phyloP scores from a whole-genome alignment of 2,113 vertebrate species.

The Dromaius novaehollandiae region DNA sequence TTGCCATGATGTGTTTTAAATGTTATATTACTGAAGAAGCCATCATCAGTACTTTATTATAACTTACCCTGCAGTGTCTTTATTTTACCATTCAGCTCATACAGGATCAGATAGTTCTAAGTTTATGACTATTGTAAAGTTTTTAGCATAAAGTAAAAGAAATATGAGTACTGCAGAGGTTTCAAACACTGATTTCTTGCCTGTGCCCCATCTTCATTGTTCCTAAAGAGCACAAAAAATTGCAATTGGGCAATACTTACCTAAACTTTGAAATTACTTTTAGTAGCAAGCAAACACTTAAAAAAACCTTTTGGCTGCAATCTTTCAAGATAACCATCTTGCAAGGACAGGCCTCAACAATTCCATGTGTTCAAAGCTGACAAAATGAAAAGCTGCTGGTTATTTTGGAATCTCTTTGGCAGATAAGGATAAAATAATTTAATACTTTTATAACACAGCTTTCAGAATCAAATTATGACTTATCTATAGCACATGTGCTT shows the following conservation, averaged over 20 bases:
- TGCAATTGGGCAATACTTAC: neutral
- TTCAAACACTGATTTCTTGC: neutral
- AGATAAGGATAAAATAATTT: neutral
- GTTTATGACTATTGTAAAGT: rapidly evolving
- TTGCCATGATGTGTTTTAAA: neutral
- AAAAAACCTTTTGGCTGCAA: neutral
- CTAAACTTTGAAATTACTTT: neutral
- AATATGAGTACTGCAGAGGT: neutral
- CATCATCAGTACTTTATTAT: neutral
- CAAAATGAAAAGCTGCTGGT: neutral
- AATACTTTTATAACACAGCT: neutral
- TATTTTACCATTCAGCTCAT: neutral
- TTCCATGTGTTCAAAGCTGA: neutral
- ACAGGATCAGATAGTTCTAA: neutral
- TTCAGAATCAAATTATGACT: neutral
- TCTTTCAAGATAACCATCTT: neutral
- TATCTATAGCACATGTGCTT: neutral
- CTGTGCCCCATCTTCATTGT: neutral
- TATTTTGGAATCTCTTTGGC: neutral
- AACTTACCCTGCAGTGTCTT: neutral
- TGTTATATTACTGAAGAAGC: neutral
- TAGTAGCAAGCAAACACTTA: neutral
- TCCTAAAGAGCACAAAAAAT: neutral
- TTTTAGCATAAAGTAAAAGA: neutral
- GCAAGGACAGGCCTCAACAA: neutral